These are phyloP conservation scores for Lophius piscatorius DNA, from an alignment of 2,113 vertebrate genomes.

Conservation along the genomic window DNA sequence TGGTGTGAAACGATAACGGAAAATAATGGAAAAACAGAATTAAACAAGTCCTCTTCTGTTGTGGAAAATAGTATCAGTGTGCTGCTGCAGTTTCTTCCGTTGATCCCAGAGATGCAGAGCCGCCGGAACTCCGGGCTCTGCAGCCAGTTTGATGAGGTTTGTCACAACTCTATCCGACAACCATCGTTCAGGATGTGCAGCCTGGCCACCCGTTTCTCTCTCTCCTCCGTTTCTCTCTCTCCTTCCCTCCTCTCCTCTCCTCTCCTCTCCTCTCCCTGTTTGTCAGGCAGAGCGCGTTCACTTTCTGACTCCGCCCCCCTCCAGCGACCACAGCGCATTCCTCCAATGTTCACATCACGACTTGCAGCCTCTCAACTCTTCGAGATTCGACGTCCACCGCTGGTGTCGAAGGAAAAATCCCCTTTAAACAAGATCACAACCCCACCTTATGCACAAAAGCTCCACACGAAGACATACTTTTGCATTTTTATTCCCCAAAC, in stretches of 20 bases:
- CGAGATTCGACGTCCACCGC: conserved; percentile 30
- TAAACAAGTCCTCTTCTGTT: conserved; percentile 45
- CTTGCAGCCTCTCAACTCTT: conserved; percentile 51
- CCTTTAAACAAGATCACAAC: no score
- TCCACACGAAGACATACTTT: no score
- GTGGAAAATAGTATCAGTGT: conserved; percentile 4
- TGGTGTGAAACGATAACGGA: not conserved
- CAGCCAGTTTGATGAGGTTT: conserved; percentile 55
- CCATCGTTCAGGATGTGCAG: conserved; percentile 58
- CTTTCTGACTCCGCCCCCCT: conserved; percentile 74
- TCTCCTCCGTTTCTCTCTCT: conserved; percentile 56
- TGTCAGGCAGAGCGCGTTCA: conserved; percentile 77
- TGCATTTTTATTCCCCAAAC: no score
- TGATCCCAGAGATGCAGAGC: conserved; percentile 30
- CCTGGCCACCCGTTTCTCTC: conserved; percentile 55
- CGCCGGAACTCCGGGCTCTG: conserved; percentile 11
- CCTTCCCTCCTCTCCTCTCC: conserved; percentile 61
- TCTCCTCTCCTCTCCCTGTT: conserved; percentile 63
- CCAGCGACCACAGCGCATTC: conserved; percentile 74
- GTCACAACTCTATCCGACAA: conserved; percentile 61
- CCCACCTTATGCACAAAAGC: no score
- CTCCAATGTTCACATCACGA: conserved; percentile 60
- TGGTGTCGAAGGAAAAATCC: conserved; percentile 16
- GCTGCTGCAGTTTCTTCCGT: conserved; percentile 28
- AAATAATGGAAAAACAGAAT: conserved; percentile 1